A percentile compares a stretch with the other conserved stretches of the same genome.
Evolutionary conservation across 92 coral and sea anemone genomes (phyloP).

Genomic region (Zoanthus solanderi): DNA sequence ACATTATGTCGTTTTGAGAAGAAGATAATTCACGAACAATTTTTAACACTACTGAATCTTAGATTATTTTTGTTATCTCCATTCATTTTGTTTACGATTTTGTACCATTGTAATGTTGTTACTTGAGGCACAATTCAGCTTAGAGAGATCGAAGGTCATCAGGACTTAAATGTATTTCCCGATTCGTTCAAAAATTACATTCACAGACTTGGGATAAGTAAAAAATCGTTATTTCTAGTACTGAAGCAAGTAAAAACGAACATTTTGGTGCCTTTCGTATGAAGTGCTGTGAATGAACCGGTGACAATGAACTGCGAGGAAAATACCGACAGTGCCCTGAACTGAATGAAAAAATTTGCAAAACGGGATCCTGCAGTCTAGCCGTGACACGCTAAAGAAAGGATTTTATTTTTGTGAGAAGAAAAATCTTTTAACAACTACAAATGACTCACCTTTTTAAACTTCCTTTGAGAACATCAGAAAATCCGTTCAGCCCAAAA

Average conservation of each 20-base stretch:
- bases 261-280: not conserved
- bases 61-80: conserved; percentile 1
- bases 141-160: conserved; percentile 40
- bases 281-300: conserved; percentile 11
- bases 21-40: not conserved
- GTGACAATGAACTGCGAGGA: conserved; percentile 30
- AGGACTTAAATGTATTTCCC: not conserved
- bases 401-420: not conserved
- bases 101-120: conserved; percentile 52
- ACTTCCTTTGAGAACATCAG: not conserved
- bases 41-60: not conserved
- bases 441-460: conserved; percentile 17
- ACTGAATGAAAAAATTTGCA: conserved; percentile 44
- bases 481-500: conserved; percentile 46
- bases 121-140: conserved; percentile 27
- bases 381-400: not conserved
- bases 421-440: not conserved
- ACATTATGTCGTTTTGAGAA: not conserved
- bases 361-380: not conserved
- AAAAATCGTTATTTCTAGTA: not conserved
- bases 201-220: not conserved
- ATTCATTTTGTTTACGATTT: conserved; percentile 54
- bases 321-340: conserved; percentile 43
- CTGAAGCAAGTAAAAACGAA: not conserved
- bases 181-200: conserved; percentile 1